These are phyloP conservation scores for Sinhomidia bicolor DNA, from an alignment of 2,888 invertebrate genomes.

Conservation along the genomic window DNA sequence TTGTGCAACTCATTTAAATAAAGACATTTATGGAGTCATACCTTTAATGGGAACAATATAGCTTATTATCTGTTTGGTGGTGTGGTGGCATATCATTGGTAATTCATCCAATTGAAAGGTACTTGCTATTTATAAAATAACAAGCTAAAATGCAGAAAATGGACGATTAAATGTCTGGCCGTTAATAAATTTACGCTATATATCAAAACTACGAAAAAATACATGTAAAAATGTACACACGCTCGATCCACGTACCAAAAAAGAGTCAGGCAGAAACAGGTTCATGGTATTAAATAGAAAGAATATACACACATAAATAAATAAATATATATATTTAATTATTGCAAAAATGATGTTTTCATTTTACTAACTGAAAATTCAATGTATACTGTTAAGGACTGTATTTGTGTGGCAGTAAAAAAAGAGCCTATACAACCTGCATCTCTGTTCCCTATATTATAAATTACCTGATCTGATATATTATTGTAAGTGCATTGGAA, in stretches of 20 bases:
- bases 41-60: no score
- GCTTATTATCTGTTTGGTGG: no score
- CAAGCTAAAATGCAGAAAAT: background rate
- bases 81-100: background rate
- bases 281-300: slow-evolving; percentile 25
- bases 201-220: background rate
- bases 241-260: background rate
- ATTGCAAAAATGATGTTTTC: no score
- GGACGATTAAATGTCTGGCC: background rate
- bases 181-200: background rate
- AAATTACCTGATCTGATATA: no score
- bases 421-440: no score
- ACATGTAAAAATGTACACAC: background rate
- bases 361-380: no score
- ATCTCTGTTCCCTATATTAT: no score
- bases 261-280: background rate
- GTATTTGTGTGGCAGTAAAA: no score
- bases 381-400: no score
- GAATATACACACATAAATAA: background rate
- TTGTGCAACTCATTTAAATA: no score
- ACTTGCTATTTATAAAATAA: background rate
- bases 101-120: background rate
- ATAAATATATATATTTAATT: background rate
- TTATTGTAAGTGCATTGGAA: slow-evolving; percentile 2
- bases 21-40: no score